Base-by-base conservation (phyloP, 2,797 vertebrate genomes). In the Cyprinodon diabolis region DNA sequence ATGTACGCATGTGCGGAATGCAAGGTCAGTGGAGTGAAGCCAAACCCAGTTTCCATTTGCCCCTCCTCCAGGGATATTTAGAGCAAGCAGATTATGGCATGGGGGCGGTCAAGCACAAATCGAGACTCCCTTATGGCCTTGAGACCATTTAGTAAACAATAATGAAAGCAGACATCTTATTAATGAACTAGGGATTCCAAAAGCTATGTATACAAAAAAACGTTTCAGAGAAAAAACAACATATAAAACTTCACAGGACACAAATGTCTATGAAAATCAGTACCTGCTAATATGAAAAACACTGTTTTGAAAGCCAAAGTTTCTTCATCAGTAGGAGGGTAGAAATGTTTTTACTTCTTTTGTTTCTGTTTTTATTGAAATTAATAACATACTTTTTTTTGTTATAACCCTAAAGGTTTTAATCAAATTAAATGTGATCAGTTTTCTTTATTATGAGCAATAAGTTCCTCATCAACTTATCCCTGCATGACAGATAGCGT, bases 31-130 rank as follows among this genome's bases (percentile, higher is more conserved):
- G 73, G 68, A 90, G 84, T 80, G 72, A 55, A 81, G 78, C 71
- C 86, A 63, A 86, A 86, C 78, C 72, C 54, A 68, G 75, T 90
- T 91, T 87, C 79, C 78, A 76, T 76, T 81, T 74, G 74, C 82
- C 84, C 90, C 88, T 68, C 91, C 90, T 77, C 78, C 79, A 45
- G n/a, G 48, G 77, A 88, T 92, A 89, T 91, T 93, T 86, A 92
- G 85, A 77, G n/a, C 52, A 89, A 92, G 88, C 72, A 84, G 85
- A 90, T 91, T 91, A 93, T 37, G 71, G 84, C 74, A 14, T 30
- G 67, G 66, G 30, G 54, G 52, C 48, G 57, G 71, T 54, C 65
- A 52, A 84, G 66, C 37, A 25, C 54, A 68, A 72, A 76, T 75
- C 62, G 69, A 79, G 63, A 76, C 69, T 81, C 58, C 73, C 71